A percentile compares a stretch with the other conserved stretches of the same genome.
phyloP scores from a whole-genome alignment of 2,797 vertebrate species.

The Anableps anableps region DNA sequence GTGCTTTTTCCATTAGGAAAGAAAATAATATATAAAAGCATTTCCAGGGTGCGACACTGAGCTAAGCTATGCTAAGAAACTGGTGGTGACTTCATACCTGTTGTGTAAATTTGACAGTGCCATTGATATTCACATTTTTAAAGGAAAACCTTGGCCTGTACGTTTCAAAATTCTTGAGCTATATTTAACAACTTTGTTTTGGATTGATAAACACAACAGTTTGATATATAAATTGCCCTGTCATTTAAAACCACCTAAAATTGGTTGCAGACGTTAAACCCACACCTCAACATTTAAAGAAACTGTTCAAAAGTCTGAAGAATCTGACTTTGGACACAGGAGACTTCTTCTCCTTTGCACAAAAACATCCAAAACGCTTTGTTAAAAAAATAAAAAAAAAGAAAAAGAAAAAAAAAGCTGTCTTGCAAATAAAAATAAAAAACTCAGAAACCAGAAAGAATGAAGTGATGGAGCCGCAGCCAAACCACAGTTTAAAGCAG shows the following conservation, averaged over 20 bases:
- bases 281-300: background rate
- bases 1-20: background rate
- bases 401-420: slow-evolving; percentile 41
- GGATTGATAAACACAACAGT: background rate
- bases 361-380: slow-evolving; percentile 52
- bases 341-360: accelerated
- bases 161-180: background rate
- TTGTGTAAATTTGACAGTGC: background rate
- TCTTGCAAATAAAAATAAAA: slow-evolving; percentile 67
- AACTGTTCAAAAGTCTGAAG: background rate
- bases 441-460: slow-evolving; percentile 65
- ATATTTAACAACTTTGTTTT: background rate
- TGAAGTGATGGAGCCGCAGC: slow-evolving; percentile 52
- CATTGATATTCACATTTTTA: background rate
- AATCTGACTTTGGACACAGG: background rate
- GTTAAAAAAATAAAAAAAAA: background rate
- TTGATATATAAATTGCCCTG: too few species aligned
- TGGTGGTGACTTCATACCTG: background rate
- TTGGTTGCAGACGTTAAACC: background rate
- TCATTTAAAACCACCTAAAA: background rate
- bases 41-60: background rate
- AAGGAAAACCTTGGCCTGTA: background rate
- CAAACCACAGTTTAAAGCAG: slow-evolving; percentile 76
- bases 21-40: background rate
- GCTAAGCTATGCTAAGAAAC: background rate